Evolutionary conservation across 2,113 vertebrate genomes (phyloP), one percentile per base, ranked within the genome.

Genomic region (Hippoglossus stenolepis): DNA sequence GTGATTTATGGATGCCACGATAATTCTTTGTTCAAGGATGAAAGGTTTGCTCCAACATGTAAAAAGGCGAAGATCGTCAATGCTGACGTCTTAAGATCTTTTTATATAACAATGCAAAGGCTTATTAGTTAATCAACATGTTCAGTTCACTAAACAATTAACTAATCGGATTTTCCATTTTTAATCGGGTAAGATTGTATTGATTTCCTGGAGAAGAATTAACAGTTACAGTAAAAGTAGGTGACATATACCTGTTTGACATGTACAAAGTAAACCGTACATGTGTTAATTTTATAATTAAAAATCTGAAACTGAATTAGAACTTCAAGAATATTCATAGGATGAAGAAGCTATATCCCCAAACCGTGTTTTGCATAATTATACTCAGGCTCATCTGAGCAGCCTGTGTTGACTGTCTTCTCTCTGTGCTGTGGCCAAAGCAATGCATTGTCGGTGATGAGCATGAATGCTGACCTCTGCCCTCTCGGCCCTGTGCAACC

Each of bases 381-480:
- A 82, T 70, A 84, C 79, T 79, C 70, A 75, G 70, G 80, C 90
- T 93, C 79, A 89, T 87, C 84, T 70, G 86, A 87, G 87, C 77
- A 85, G 87, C 58, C 75, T 82, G 61, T 86, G 71, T 76, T 88
- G 87, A 81, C 83, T 70, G 87, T 93, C 88, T 90, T 91, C 69
- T 73, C 80, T 94, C 93, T 94, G 85, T 93, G 91, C n/a, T 85
- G 60, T 82, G 66, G 85, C 89, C 93, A 95, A 95, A 96, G 95
- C 94, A 88, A 91, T 92, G 94, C 96, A 96, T 96, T 97, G 95
- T 97, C 95, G 96, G 95, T 93, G 94, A 94, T 91, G 94, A 94
- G 95, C 95, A 95, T 94, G 95, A 95, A 94, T 75, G 90, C 90
- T 95, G 96, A 96, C 96, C 97, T 97, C 93, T 96, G 96, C 88